A percentile compares a stretch with the other conserved stretches of the same genome.
Evolutionary conservation across 1,140 invertebrate species (phyloP).

Genomic region (Drosophila nikananu): DNA sequence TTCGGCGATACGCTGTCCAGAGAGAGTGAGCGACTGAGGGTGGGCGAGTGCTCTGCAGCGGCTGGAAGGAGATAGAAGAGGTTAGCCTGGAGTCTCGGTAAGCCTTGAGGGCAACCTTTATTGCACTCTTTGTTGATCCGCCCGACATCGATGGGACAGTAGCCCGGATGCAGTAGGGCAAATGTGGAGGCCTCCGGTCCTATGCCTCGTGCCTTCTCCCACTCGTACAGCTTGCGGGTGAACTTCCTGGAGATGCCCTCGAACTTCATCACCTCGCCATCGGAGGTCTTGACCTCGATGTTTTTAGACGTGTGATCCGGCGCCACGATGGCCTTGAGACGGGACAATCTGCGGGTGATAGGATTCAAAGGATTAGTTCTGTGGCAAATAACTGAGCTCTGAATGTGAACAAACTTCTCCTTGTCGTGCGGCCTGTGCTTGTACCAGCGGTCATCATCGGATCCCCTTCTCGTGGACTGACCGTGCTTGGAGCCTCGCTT

Average conservation of each 20-base stretch:
- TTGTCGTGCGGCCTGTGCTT: slow-evolving; percentile 78
- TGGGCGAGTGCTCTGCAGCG: slow-evolving; percentile 71
- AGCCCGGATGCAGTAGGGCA: slow-evolving; percentile 89
- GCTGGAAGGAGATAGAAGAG: slow-evolving; percentile 10
- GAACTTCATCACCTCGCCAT: slow-evolving; percentile 91
- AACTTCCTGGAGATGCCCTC: slow-evolving; percentile 95
- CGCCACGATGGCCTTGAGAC: slow-evolving; percentile 87
- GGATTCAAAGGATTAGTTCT: not conserved
- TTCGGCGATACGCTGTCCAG: slow-evolving; percentile 89
- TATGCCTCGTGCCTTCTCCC: slow-evolving; percentile 94
- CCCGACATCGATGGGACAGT: slow-evolving; percentile 83
- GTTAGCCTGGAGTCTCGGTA: not conserved
- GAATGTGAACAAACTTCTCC: slow-evolving; percentile 61
- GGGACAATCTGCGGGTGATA: slow-evolving; percentile 86
- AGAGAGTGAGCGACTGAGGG: slow-evolving; percentile 89
- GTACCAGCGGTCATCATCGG: slow-evolving; percentile 79
- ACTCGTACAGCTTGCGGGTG: slow-evolving; percentile 94
- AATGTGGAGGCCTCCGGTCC: slow-evolving; percentile 93
- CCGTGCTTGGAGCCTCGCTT: slow-evolving; percentile 66
- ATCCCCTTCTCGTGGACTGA: slow-evolving; percentile 55
- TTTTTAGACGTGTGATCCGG: slow-evolving; percentile 88
- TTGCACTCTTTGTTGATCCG: slow-evolving; percentile 74
- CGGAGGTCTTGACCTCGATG: slow-evolving; percentile 92
- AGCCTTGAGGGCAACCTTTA: slow-evolving; percentile 48
- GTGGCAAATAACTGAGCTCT: not conserved